These are phyloP conservation scores for Eremophila alpestris DNA, from an alignment of 2,797 vertebrate genomes.

Conservation along the genomic window DNA sequence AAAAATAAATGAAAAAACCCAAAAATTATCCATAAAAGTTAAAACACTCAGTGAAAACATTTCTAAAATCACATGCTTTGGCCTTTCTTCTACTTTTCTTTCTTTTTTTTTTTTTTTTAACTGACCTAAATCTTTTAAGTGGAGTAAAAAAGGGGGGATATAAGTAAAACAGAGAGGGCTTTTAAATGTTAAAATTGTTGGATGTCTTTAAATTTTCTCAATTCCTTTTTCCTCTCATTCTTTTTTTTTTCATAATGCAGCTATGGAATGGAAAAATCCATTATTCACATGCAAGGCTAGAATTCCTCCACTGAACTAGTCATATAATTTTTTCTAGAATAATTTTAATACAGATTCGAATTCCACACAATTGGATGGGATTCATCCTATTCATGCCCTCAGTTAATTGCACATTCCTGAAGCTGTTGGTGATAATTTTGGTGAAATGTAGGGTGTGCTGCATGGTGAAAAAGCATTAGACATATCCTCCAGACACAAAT, in stretches of 20 bases:
- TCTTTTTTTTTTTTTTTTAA: not conserved
- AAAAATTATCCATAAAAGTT: not conserved
- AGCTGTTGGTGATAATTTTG: not conserved
- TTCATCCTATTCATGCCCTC: not conserved
- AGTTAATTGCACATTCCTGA: not conserved
- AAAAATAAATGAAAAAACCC: rapidly evolving
- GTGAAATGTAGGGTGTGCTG: not conserved
- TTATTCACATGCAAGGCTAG: not conserved
- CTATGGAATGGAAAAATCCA: not conserved
- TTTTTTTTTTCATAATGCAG: not conserved
- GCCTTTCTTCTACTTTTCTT: not conserved
- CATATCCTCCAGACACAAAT: not conserved
- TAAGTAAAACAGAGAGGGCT: not conserved
- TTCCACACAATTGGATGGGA: not conserved
- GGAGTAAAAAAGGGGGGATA: not conserved
- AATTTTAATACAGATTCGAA: not conserved
- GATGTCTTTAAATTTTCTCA: not conserved
- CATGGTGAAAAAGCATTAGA: not conserved
- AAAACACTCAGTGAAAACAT: not conserved
- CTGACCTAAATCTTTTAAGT: not conserved
- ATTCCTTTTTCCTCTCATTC: not conserved
- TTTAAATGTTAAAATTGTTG: not conserved
- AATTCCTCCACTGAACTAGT: not conserved
- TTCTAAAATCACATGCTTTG: not conserved
- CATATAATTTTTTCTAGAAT: not conserved